These are phyloP conservation scores for Atlantisia rogersi DNA, from an alignment of 2,113 vertebrate genomes.

Conservation along the genomic window DNA sequence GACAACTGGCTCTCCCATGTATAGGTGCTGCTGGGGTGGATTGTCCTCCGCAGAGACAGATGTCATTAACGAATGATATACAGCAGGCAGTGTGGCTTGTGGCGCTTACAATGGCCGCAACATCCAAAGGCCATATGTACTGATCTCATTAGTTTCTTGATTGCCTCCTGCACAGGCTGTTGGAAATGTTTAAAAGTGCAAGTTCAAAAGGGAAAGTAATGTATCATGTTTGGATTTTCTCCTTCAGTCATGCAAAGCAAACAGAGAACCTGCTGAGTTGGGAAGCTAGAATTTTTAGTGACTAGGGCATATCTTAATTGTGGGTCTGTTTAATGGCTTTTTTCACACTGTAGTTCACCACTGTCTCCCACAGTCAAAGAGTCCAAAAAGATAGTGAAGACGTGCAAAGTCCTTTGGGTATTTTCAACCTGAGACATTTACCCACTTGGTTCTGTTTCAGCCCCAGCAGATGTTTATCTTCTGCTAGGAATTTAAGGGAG, in stretches of 20 bases:
- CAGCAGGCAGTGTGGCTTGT: background rate
- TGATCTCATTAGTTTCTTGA: slow-evolving; percentile 48
- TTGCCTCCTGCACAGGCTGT: slow-evolving; percentile 43
- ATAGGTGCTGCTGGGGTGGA: slow-evolving; percentile 29
- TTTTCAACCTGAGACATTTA: slow-evolving; percentile 29
- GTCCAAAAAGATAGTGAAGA: slow-evolving; percentile 2
- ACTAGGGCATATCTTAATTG: background rate
- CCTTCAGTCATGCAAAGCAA: slow-evolving; percentile 39
- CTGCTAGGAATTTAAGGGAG: slow-evolving; percentile 27
- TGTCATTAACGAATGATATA: background rate
- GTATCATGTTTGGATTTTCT: slow-evolving; percentile 50
- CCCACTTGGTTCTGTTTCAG: slow-evolving; percentile 1
- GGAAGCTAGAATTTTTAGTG: slow-evolving; percentile 5
- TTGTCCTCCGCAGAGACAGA: slow-evolving; percentile 11
- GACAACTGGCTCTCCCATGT: background rate
- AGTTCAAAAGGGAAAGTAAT: slow-evolving; percentile 53
- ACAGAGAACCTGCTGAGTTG: slow-evolving; percentile 21
- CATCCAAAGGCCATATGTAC: slow-evolving; percentile 62
- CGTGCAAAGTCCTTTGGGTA: slow-evolving; percentile 7
- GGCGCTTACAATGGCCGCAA: background rate
- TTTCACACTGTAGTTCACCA: background rate
- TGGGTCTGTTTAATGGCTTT: background rate
- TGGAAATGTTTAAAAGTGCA: slow-evolving; percentile 59
- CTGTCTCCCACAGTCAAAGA: background rate
- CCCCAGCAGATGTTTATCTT: slow-evolving; percentile 48